These are phyloP conservation scores for Harpegnathos saltator DNA, from an alignment of 1,140 invertebrate genomes.

Conservation along the genomic window DNA sequence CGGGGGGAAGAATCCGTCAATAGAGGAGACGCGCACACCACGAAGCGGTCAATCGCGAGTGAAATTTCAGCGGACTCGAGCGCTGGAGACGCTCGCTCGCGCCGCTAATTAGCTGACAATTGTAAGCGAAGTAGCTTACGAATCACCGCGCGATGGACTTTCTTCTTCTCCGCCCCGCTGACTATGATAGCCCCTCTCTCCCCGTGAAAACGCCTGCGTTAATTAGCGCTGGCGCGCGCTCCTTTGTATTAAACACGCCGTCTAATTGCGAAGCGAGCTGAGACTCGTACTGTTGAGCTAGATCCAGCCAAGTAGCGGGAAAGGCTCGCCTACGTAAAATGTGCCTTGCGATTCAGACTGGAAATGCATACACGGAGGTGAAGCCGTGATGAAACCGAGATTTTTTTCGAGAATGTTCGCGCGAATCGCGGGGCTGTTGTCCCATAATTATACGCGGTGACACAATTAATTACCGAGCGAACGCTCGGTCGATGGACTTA, in stretches of 20 bases:
- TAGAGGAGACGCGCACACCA: background rate
- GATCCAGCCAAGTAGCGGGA: slow-evolving; percentile 61
- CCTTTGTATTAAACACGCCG: slow-evolving; percentile 68
- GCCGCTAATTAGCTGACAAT: slow-evolving; percentile 57
- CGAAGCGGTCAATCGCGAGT: slow-evolving; percentile 34
- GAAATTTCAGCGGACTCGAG: slow-evolving; percentile 17
- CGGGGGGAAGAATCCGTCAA: background rate
- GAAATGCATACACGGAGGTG: slow-evolving; percentile 76
- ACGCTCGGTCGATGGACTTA: background rate
- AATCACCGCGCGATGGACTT: slow-evolving; percentile 29
- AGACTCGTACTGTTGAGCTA: slow-evolving; percentile 75
- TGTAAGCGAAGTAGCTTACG: slow-evolving; percentile 43
- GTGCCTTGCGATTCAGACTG: slow-evolving; percentile 74
- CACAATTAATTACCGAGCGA: slow-evolving; percentile 69
- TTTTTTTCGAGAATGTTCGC: slow-evolving; percentile 73
- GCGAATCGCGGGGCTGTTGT: slow-evolving; percentile 68
- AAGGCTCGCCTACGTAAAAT: slow-evolving; percentile 58
- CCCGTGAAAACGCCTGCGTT: slow-evolving; percentile 55
- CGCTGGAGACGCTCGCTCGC: slow-evolving; percentile 2
- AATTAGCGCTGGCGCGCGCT: slow-evolving; percentile 66
- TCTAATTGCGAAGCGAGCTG: slow-evolving; percentile 75
- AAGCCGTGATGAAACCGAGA: slow-evolving; percentile 76
- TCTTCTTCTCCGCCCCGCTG: slow-evolving; percentile 11
- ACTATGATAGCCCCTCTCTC: slow-evolving; percentile 6
- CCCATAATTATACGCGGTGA: slow-evolving; percentile 36